A percentile compares a stretch with the other conserved stretches of the same genome.
Evolutionary conservation across 2,797 vertebrate species (phyloP).

Genomic region (Alectoris magna): DNA sequence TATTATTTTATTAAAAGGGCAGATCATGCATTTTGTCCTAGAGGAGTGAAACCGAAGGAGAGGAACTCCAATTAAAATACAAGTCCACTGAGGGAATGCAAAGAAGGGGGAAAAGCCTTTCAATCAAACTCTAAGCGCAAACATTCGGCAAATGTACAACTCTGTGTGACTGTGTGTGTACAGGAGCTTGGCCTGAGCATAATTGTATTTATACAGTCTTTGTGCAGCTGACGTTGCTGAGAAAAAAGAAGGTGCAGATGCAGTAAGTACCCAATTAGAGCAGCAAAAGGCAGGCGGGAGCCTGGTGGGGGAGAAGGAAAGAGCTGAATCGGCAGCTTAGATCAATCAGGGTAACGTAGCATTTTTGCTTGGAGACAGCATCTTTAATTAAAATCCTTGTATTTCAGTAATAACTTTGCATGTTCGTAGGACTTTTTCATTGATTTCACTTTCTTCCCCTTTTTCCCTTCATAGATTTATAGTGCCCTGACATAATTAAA

Average conservation of each 20-base stretch:
- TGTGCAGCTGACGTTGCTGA: slow-evolving; percentile 38
- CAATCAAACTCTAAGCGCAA: background rate
- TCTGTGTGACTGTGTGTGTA: background rate
- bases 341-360: slow-evolving; percentile 62
- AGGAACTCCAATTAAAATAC: background rate
- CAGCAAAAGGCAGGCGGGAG: slow-evolving; percentile 2
- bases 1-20: background rate
- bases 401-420: slow-evolving; percentile 75
- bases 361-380: slow-evolving; percentile 65
- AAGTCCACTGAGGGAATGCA: background rate
- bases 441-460: slow-evolving; percentile 75
- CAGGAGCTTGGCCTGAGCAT: background rate
- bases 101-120: background rate
- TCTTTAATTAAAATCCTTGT: slow-evolving; percentile 81
- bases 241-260: slow-evolving; percentile 6
- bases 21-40: background rate
- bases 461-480: slow-evolving; percentile 44
- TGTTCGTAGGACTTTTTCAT: slow-evolving; percentile 69
- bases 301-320: slow-evolving; percentile 23
- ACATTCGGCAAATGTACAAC: background rate
- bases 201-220: slow-evolving; percentile 33
- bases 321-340: slow-evolving; percentile 70
- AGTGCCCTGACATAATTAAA: slow-evolving; percentile 49
- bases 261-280: slow-evolving; percentile 63
- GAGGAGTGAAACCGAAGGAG: background rate